Base-by-base conservation (phyloP, 2,797 vertebrate genomes). In the Tarsius wallacei region DNA sequence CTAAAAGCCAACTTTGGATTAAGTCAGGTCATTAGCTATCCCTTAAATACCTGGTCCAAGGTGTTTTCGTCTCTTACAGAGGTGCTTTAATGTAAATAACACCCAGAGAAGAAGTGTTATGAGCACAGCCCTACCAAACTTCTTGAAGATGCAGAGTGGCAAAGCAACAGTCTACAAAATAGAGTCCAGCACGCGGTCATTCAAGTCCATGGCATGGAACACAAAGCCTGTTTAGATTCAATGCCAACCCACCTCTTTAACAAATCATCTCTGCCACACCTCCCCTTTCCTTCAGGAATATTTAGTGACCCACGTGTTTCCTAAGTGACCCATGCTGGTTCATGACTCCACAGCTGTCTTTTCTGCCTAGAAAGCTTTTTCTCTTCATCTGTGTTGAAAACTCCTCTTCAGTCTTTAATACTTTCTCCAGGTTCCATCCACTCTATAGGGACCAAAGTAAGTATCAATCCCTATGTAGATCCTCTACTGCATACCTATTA, bases 101-200 rank as follows among this genome's bases (percentile, higher is more conserved):
- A 36, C 22, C 7, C 31, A 91, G 15, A 11, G 42, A 36, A 86
- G 19, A 1, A 7, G 42, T 47, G 11, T 81, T 47, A 1, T 9
- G 57, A 90, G 82, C 82, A 47, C 8, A 68, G 57, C 33, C 68
- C 47, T 7, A 22, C 19, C 51, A 33, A 87, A 74, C 74, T 63
- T 70, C 73, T 94, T 36, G 90, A 94, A 68, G 82, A 59, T n/a
- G 36, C 2, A 28, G 57, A 57, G 53, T 22, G 63, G 24, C 70
- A 82, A 92, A 95, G 70, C 76, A 85, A 42, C 3, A 16, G 26
- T 87, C 53, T 86, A 47, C 26, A 82, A 92, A 81, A 87, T 49
- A 70, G 70, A 95, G 66, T 53, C 22, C 59, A 80, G 64, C 66
- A 93, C 31, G 49, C 71, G 26, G 57, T 24, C 57, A 11, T 49